Evolutionary conservation across 2,113 vertebrate species (phyloP).

Genomic region (Rissa tridactyla): DNA sequence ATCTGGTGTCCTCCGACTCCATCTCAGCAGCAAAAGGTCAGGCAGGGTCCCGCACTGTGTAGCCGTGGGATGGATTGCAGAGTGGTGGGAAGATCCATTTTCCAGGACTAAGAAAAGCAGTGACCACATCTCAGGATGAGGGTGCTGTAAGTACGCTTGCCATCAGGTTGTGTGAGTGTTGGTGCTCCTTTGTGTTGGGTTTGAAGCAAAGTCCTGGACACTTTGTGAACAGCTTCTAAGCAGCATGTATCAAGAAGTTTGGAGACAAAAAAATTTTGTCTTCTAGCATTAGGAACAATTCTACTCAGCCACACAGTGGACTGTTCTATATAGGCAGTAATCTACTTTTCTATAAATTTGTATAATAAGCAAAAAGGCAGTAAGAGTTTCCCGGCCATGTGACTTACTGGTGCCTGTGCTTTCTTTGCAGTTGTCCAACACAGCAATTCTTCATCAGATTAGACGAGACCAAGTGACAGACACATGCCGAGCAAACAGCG

Average conservation of each 20-base stretch:
- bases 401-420: conserved; percentile 32
- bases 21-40: not conserved
- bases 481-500: conserved; percentile 84
- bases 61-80: not conserved
- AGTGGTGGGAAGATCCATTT: not conserved
- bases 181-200: not conserved
- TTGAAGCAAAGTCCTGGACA: not conserved
- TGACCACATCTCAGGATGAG: not conserved
- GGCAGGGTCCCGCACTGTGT: not conserved
- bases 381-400: not conserved
- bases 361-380: not conserved
- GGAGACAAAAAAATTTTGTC: not conserved
- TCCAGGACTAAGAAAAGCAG: not conserved
- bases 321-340: not conserved
- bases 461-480: conserved; percentile 90
- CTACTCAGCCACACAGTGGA: not conserved
- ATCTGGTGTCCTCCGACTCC: not conserved
- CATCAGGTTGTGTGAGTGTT: not conserved
- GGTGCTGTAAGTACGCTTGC: not conserved
- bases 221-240: not conserved
- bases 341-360: not conserved
- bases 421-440: conserved; percentile 82
- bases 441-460: conserved; percentile 88
- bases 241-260: not conserved
- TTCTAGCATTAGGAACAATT: not conserved